These are phyloP conservation scores for Mormyrus iriodes DNA, from an alignment of 2,113 vertebrate genomes.

Conservation along the genomic window DNA sequence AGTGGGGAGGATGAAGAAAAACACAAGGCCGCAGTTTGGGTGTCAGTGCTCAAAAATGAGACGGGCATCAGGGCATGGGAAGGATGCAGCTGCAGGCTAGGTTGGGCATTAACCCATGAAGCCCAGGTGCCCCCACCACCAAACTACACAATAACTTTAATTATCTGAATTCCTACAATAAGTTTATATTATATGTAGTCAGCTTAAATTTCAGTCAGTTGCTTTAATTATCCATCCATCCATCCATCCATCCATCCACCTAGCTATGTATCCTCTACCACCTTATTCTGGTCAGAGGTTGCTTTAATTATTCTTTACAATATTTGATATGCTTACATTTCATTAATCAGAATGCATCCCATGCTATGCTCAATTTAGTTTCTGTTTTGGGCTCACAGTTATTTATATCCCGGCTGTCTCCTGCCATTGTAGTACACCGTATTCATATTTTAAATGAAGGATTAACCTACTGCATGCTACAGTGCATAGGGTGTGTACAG, in stretches of 20 bases:
- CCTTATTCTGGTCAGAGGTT: not conserved
- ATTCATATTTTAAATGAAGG: not conserved
- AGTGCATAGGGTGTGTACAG: not conserved
- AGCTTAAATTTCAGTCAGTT: not conserved
- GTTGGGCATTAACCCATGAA: not conserved
- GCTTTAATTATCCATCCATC: not conserved
- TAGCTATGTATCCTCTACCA: not conserved
- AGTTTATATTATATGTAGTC: not conserved
- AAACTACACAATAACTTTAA: not conserved
- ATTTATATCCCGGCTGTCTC: conserved; percentile 8
- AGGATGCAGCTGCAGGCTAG: not conserved
- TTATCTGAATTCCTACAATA: not conserved
- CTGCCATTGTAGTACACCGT: not conserved
- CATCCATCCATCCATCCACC: not conserved
- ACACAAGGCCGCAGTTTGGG: not conserved
- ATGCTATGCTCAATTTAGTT: conserved; percentile 27
- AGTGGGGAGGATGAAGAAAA: not conserved
- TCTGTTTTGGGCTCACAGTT: conserved; percentile 25
- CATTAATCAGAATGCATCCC: conserved; percentile 31
- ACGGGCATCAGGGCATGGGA: not conserved
- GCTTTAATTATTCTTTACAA: not conserved
- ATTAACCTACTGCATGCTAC: not conserved
- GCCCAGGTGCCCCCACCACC: not conserved
- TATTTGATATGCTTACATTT: conserved; percentile 1
- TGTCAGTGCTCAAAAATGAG: not conserved